Base-by-base conservation (phyloP, 2,888 invertebrate species). In the Thymelicus sylvestris region DNA sequence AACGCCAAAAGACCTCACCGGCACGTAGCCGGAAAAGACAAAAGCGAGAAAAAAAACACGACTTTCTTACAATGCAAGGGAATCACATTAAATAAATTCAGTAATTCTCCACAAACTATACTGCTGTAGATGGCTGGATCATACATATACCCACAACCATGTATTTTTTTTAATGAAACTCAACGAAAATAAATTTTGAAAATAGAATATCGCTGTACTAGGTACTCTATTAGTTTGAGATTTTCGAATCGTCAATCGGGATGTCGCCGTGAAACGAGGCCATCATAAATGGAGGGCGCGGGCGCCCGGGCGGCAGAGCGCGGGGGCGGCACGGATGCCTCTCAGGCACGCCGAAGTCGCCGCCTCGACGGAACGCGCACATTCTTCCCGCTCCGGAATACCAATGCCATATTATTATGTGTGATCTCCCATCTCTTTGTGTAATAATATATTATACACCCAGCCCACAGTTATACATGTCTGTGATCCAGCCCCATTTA, bases 371-470 rank as follows among this genome's bases (percentile, higher is more conserved):
- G 91, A 86, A 90, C 89, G 89, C 89, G 89, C 86, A 86, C 89
- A 92, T 93, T 92, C 92, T 86, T 87, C 81, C 81, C 86, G 84
- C 86, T 82, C 82, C 88, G 80, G 90, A 89, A 93, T 93, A 89
- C 93, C 93, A 86, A 89, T 86, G 89, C 83, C 87, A 85, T 91
- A 90, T 92, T 92, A 92, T 92, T 91, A 91, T 93, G 92, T 91
- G 90, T 89, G 90, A 92, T 89, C 87, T 87, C 82, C 83, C 78
- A 82, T 84, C 80, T 84, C 83, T 88, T 88, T 90, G 89, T 85
- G 87, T 85, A 80, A 86, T 87, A 55, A 55, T 55, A 55, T 55
- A 55, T 31, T 55, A 87, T 86, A 88, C 82, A 84, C 79, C 78
- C 77, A 80, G 76, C 75, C 78, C 80, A n/a, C n/a, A n/a, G n/a